Conservation (phyloP, 2,888 invertebrate genomes). For the Morpho achilles region DNA sequence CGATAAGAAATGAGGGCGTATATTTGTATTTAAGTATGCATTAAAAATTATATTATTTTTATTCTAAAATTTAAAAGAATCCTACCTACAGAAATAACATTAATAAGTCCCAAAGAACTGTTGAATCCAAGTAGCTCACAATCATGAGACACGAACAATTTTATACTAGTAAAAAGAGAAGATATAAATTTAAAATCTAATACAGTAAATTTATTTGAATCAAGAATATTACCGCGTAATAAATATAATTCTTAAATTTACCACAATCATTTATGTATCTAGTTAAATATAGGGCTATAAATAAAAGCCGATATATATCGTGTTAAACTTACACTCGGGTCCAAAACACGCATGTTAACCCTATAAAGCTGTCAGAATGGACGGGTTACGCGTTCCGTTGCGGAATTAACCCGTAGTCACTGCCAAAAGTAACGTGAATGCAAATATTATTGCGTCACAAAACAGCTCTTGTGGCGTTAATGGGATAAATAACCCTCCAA, state of each 20-base stretch:
- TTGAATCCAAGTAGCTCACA: too few relatives aligned
- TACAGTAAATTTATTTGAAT: too few relatives aligned
- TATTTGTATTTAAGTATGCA: too few relatives aligned
- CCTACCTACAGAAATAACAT: too few relatives aligned
- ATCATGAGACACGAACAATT: too few relatives aligned
- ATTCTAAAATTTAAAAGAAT: too few relatives aligned
- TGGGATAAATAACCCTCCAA: conserved; percentile 42
- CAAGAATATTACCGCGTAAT: not conserved
- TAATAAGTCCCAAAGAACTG: too few relatives aligned
- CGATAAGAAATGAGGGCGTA: too few relatives aligned
- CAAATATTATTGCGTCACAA: conserved; percentile 58
- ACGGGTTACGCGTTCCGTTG: conserved; percentile 26
- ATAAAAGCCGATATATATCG: conserved; percentile 10
- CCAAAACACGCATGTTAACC: conserved; percentile 14
- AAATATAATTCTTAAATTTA: not conserved
- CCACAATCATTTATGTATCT: not conserved
- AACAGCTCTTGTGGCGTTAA: conserved; percentile 39
- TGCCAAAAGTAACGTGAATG: conserved; percentile 40
- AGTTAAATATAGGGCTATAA: conserved; percentile 7
- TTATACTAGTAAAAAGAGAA: too few relatives aligned
- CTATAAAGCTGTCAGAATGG: conserved; percentile 22
- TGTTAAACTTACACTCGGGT: conserved; percentile 9
- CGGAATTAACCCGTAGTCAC: conserved; percentile 23
- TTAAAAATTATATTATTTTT: too few relatives aligned
- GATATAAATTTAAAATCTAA: too few relatives aligned